Conservation (phyloP, 2,797 vertebrate species). For the Geotrypetes seraphini region DNA sequence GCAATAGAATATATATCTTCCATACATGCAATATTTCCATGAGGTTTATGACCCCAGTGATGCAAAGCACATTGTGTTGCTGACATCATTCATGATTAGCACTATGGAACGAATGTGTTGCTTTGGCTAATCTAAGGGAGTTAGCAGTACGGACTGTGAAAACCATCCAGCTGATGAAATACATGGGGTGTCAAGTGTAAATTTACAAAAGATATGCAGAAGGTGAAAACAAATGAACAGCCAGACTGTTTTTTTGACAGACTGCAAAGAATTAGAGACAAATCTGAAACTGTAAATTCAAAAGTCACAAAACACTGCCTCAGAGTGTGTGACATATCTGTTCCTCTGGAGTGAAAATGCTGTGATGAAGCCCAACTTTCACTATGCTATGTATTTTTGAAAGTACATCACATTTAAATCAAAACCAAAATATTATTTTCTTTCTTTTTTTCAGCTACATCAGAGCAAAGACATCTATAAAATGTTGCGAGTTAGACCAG, state of each 20-base stretch:
- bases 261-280: slow-evolving; percentile 61
- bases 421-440: slow-evolving; percentile 27
- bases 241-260: slow-evolving; percentile 64
- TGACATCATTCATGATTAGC: slow-evolving; percentile 63
- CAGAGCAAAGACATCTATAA: slow-evolving; percentile 14
- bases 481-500: slow-evolving; percentile 10
- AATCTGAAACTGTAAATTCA: slow-evolving; percentile 66
- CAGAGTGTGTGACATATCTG: slow-evolving; percentile 53
- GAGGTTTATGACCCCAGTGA: slow-evolving; percentile 51
- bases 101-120: slow-evolving; percentile 67
- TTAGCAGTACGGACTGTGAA: slow-evolving; percentile 60
- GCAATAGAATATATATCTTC: no score
- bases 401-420: slow-evolving; percentile 41
- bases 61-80: slow-evolving; percentile 54
- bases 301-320: slow-evolving; percentile 54
- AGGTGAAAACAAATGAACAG: slow-evolving; percentile 68
- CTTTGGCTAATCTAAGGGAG: slow-evolving; percentile 63
- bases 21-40: slow-evolving; percentile 45
- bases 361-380: slow-evolving; percentile 48
- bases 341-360: slow-evolving; percentile 68
- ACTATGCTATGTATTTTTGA: slow-evolving; percentile 39
- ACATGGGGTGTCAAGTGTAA: slow-evolving; percentile 68
- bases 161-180: slow-evolving; percentile 62
- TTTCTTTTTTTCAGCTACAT: slow-evolving; percentile 17
- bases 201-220: slow-evolving; percentile 71